These are phyloP conservation scores for Therioaphis trifolii DNA, from an alignment of 2,888 invertebrate species.

Conservation along the genomic window DNA sequence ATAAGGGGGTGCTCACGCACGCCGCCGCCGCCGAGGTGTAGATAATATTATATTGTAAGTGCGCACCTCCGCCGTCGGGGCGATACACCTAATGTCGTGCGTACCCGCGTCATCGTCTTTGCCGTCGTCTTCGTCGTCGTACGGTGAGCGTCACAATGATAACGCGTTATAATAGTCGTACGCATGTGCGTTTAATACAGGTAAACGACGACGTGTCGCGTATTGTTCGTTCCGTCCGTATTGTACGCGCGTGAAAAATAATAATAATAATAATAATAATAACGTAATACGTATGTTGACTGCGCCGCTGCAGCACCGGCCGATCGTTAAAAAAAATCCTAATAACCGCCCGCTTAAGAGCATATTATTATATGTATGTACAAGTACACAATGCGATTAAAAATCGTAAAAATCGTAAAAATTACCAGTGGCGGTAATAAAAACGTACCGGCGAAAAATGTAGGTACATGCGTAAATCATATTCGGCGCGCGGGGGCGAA, in stretches of 20 bases:
- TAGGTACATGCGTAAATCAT: slow-evolving; percentile 13
- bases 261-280: too few species aligned
- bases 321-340: slow-evolving; percentile 49
- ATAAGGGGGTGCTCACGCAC: neutral
- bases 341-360: too few species aligned
- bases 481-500: neutral
- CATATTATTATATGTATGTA: too few species aligned
- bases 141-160: neutral
- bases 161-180: neutral
- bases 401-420: too few species aligned
- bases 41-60: too few species aligned
- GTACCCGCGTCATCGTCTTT: too few species aligned
- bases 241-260: too few species aligned
- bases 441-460: too few species aligned
- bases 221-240: neutral
- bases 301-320: too few species aligned
- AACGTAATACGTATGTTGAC: too few species aligned
- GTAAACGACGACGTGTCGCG: neutral
- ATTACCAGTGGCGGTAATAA: neutral
- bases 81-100: neutral
- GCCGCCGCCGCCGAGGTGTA: neutral
- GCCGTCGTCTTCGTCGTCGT: neutral
- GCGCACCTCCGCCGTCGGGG: too few species aligned
- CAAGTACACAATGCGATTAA: slow-evolving; percentile 52
- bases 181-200: neutral